Conservation (phyloP, 2,797 vertebrate genomes). For the Hozukius guyotensis region DNA sequence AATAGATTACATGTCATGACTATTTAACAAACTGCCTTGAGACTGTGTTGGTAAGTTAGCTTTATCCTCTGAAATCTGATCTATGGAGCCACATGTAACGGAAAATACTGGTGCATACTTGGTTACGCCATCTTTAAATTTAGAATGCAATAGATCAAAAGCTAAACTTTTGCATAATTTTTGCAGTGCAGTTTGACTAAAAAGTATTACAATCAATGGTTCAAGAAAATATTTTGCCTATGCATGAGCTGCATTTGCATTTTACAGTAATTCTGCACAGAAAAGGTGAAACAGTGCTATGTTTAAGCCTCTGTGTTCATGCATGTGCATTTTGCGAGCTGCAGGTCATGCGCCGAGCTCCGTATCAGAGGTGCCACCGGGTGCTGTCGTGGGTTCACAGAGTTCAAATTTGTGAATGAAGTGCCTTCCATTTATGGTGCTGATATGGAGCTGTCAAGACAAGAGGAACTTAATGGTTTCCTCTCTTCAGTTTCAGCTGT, state of each 20-base stretch:
- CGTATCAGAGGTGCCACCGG: not conserved
- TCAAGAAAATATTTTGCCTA: not conserved
- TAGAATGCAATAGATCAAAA: not conserved
- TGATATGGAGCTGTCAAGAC: slow-evolving; percentile 20
- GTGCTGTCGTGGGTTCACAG: slow-evolving; percentile 35
- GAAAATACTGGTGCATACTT: not conserved
- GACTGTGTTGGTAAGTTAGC: not conserved
- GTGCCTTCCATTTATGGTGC: slow-evolving; percentile 69
- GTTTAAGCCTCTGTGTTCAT: not conserved
- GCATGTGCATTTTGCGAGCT: slow-evolving; percentile 1
- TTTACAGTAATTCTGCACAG: not conserved
- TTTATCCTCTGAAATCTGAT: slow-evolving; percentile 27
- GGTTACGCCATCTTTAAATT: not conserved
- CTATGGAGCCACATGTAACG: not conserved
- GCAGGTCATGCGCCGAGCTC: not conserved
- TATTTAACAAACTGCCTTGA: no score
- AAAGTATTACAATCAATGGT: not conserved
- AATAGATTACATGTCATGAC: no score
- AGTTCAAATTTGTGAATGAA: slow-evolving; percentile 78
- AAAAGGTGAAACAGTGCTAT: not conserved
- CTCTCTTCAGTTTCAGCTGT: slow-evolving; percentile 44
- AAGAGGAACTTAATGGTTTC: slow-evolving; percentile 66
- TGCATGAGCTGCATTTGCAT: not conserved
- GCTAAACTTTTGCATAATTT: not conserved
- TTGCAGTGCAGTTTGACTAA: not conserved